Evolutionary conservation across 1,140 invertebrate species (phyloP).

Genomic region (Chrysomallon squamiferum): DNA sequence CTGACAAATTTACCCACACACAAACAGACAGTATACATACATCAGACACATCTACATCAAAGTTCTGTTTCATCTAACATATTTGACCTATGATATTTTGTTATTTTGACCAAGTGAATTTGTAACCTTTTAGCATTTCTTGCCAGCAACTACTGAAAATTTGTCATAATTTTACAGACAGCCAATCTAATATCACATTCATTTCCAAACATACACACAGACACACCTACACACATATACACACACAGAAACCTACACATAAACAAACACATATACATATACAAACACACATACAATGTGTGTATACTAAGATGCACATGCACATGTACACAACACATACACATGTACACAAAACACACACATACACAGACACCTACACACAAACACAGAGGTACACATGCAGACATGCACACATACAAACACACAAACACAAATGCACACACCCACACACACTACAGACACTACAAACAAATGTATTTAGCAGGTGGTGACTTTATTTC

Average conservation of each 20-base stretch:
- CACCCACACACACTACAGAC: not conserved
- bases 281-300: not conserved
- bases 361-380: not conserved
- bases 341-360: too few species aligned
- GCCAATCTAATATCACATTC: too few species aligned
- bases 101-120: too few species aligned
- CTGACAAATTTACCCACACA: not conserved
- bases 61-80: too few species aligned
- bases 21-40: slow-evolving; percentile 1
- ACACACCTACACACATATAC: not conserved
- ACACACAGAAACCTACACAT: not conserved
- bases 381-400: not conserved
- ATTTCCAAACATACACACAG: not conserved
- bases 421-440: too few species aligned
- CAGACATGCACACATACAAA: not conserved
- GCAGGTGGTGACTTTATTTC: too few species aligned
- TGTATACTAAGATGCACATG: too few species aligned
- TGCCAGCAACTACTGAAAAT: too few species aligned
- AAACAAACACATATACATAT: not conserved
- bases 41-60: not conserved
- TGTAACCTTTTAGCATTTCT: too few species aligned
- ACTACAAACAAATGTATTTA: not conserved
- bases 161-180: too few species aligned
- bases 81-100: too few species aligned
- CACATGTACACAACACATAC: not conserved